Percentiles rank a stretch among this genome's conserved stretches.
Evolutionary conservation across 2,888 invertebrate genomes (phyloP).

Genomic region (Drosophila macrospina): DNA sequence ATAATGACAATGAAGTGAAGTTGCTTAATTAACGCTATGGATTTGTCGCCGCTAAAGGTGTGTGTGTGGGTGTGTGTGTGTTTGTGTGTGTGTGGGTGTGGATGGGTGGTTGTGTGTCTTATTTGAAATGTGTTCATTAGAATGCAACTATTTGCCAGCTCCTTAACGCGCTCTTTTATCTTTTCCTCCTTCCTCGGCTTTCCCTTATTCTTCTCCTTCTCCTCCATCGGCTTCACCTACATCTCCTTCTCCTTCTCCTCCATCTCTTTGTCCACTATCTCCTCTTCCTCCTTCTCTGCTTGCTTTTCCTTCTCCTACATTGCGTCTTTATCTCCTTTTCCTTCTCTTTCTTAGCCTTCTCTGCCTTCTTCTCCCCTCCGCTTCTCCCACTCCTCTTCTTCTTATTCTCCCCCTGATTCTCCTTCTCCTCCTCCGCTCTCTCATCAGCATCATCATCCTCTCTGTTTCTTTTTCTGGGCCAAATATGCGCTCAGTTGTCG

Average conservation of each 20-base stretch:
- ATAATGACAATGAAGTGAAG: constrained; percentile 23
- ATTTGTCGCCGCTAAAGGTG: background rate
- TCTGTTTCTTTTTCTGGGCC: constrained; percentile 14
- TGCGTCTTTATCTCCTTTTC: too few relatives aligned
- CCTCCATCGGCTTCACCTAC: too few relatives aligned
- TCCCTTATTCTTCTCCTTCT: too few relatives aligned
- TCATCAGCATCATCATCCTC: constrained; percentile 7
- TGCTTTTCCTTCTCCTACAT: too few relatives aligned
- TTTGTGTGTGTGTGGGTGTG: background rate
- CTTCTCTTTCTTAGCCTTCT: too few relatives aligned
- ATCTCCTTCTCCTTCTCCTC: too few relatives aligned
- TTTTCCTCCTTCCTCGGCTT: too few relatives aligned
- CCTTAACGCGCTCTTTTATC: constrained; percentile 5
- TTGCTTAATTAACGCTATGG: constrained; percentile 48
- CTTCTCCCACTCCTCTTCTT: too few relatives aligned
- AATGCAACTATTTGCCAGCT: constrained; percentile 63
- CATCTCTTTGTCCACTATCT: too few relatives aligned
- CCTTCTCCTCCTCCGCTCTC: constrained; percentile 4
- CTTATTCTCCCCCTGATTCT: background rate
- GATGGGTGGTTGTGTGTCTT: background rate
- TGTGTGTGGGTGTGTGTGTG: background rate
- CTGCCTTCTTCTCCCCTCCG: too few relatives aligned
- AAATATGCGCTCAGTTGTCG: constrained; percentile 50
- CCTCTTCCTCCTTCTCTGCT: too few relatives aligned
- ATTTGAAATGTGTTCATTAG: constrained; percentile 65